Base-by-base conservation (phyloP, 2,113 vertebrate species). In the Forbesichthys agassizii region DNA sequence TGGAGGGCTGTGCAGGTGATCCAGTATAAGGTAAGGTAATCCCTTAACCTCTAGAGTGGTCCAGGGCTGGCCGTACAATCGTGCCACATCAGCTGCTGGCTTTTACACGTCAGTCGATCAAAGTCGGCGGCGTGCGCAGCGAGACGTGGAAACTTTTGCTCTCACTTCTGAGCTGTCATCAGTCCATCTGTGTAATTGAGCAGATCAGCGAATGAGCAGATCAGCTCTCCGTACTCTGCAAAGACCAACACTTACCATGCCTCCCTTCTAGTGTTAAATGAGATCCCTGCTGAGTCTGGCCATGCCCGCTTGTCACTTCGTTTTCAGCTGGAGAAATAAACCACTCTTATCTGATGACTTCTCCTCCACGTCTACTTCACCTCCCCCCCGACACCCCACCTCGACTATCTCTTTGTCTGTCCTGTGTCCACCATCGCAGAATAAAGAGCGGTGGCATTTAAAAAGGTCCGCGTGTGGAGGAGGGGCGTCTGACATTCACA, bases 371-470 rank as follows among this genome's bases (percentile, higher is more conserved):
- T 27, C 27, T 27, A 27, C 27, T 27, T 27, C 27, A 27, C 66
- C 59, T 60, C 66, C 3, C 54, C 66, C 46, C 52, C 54, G 33
- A 48, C 12, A 36, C 12, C 33, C 61, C 20, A 0, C 48, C 11
- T n/a, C 9, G n/a, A 14, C 55, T 58, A 60, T 77, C 65, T 57
- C 64, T 82, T 86, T 89, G 84, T 90, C 82, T 82, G 77, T 76
- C 71, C 81, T 75, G 54, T 75, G 2, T 88, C 69, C 78, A 84
- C 77, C 67, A 75, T 74, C 54, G 74, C 75, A 64, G 79, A 90
- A 88, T 87, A 89, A 90, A 91, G 72, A 88, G 81, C 58, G 68
- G 71, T 89, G 91, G 88, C 90, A 91, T 93, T 91, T 91, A 74
- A 84, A 92, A 92, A 92, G 83, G 88, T 90, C 90, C 80, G 61